Evolutionary conservation across 2,113 vertebrate species (phyloP).

Genomic region (Hystrix cristata): DNA sequence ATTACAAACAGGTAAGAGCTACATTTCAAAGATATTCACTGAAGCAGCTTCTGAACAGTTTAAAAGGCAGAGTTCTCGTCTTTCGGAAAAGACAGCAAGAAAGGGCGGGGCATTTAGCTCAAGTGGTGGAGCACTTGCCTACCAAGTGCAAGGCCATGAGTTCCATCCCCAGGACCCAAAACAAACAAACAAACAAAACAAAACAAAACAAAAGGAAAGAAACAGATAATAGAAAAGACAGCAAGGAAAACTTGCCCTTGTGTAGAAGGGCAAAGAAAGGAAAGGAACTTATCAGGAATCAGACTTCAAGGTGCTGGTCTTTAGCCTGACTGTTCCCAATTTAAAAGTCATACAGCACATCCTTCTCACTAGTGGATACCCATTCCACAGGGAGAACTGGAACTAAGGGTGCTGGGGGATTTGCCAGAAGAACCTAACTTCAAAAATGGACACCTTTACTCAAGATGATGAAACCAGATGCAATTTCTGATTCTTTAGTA

Average conservation of each 20-base stretch:
- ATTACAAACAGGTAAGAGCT: neutral
- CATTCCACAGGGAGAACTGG: neutral
- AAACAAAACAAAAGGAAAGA: too few species aligned
- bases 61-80: neutral
- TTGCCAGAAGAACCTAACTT: neutral
- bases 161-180: too few species aligned
- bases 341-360: neutral
- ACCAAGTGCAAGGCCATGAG: too few species aligned
- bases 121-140: too few species aligned
- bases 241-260: neutral
- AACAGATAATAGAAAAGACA: neutral
- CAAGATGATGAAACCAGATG: neutral
- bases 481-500: conserved; percentile 12
- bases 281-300: neutral
- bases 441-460: neutral
- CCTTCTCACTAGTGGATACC: neutral
- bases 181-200: too few species aligned
- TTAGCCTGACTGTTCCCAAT: neutral
- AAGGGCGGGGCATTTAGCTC: neutral
- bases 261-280: neutral
- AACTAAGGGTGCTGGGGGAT: neutral
- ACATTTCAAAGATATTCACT: neutral
- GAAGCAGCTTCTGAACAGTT: neutral
- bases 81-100: conserved; percentile 1
- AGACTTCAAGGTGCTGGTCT: neutral